Conservation (phyloP, 2,797 vertebrate species). For the Acanthurus leucopareius region DNA sequence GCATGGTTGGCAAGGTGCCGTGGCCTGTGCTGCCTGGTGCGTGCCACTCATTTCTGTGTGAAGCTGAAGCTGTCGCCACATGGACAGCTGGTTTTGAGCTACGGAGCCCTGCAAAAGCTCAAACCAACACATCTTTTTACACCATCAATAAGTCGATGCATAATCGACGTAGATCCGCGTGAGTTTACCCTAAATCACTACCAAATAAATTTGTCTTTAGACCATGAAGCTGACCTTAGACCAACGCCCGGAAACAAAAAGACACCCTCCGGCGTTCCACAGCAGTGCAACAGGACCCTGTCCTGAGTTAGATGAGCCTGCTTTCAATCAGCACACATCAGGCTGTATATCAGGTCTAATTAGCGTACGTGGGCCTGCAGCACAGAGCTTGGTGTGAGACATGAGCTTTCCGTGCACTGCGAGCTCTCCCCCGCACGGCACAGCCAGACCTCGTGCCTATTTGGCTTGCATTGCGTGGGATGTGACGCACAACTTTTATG, state of each 20-base stretch:
- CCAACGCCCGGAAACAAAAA: constrained; percentile 76
- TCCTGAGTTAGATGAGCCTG: constrained; percentile 80
- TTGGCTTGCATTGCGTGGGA: constrained; percentile 78
- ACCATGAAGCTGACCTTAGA: constrained; percentile 69
- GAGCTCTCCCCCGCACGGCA: constrained; percentile 80
- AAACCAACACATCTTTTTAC: constrained; percentile 64
- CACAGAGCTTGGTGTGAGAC: constrained; percentile 77
- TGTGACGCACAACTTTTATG: constrained; percentile 81
- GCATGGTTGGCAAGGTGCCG: constrained; percentile 77
- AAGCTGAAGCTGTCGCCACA: constrained; percentile 84
- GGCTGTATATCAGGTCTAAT: constrained; percentile 85
- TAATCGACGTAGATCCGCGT: constrained; percentile 53
- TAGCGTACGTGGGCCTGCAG: constrained; percentile 77
- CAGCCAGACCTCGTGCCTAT: constrained; percentile 79
- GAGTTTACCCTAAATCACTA: constrained; percentile 67
- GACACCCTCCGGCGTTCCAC: constrained; percentile 68
- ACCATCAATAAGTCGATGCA: constrained; percentile 55
- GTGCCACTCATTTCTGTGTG: constrained; percentile 85
- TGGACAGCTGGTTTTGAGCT: constrained; percentile 88
- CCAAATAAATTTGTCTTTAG: constrained; percentile 65
- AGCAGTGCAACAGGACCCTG: constrained; percentile 71
- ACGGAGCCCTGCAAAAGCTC: constrained; percentile 36
- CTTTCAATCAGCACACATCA: constrained; percentile 83
- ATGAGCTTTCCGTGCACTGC: constrained; percentile 81
- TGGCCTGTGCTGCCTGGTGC: constrained; percentile 70